phyloP scores from a whole-genome alignment of 2,797 vertebrate genomes.

The Intellagama lesueurii region DNA sequence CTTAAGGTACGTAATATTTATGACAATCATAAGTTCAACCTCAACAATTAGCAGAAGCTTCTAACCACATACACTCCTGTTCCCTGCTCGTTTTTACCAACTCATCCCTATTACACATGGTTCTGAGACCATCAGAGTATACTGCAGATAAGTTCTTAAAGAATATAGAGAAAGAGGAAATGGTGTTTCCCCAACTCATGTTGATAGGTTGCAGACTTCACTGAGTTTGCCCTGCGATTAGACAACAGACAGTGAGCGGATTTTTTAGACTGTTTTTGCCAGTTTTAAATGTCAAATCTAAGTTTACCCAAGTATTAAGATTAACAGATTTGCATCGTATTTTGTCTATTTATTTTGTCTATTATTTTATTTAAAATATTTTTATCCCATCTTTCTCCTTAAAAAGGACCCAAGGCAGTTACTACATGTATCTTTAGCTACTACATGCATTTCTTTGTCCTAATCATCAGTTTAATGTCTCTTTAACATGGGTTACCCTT shows the following conservation, averaged over 20 bases:
- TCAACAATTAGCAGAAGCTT: no score
- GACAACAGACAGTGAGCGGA: background rate
- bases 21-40: no score
- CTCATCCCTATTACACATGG: background rate
- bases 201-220: background rate
- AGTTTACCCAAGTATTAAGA: background rate
- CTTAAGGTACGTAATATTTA: no score
- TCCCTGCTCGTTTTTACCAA: no score
- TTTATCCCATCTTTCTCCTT: no score
- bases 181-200: background rate
- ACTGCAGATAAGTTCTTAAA: background rate
- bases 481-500: background rate
- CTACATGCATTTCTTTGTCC: background rate
- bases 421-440: background rate
- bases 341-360: no score
- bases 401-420: no score
- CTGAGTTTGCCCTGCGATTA: background rate
- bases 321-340: background rate
- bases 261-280: background rate
- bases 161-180: background rate
- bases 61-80: no score
- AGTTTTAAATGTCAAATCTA: background rate
- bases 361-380: no score
- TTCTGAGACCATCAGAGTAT: background rate
- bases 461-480: background rate